Evolutionary conservation across 2,888 invertebrate genomes (phyloP).

Genomic region (Steinernema carpocapsae): DNA sequence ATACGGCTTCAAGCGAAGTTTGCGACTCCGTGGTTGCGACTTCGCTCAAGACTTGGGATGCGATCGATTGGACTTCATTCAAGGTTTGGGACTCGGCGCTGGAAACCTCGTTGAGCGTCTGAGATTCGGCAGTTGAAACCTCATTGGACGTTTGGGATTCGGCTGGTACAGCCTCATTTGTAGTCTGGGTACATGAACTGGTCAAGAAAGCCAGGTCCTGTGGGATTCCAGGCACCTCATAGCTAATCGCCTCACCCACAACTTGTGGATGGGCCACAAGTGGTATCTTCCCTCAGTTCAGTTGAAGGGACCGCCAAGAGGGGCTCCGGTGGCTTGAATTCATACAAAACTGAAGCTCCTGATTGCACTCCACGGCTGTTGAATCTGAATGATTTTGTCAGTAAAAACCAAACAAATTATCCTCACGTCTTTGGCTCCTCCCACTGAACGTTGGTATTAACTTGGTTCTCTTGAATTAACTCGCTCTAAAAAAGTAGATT

Average conservation of each 20-base stretch:
- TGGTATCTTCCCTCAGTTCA: neutral
- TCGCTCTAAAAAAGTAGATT: neutral
- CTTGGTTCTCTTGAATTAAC: neutral
- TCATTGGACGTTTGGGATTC: neutral
- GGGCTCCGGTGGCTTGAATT: neutral
- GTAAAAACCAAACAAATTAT: neutral
- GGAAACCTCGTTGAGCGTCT: neutral
- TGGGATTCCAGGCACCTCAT: neutral
- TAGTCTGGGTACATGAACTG: neutral
- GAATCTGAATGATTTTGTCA: neutral
- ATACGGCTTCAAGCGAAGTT: too few species aligned
- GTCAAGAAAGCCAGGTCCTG: slow-evolving; percentile 2
- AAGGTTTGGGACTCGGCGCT: too few species aligned
- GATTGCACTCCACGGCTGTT: neutral
- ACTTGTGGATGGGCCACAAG: neutral
- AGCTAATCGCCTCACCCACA: neutral
- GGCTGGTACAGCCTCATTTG: neutral
- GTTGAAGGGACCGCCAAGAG: neutral
- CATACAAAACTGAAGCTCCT: slow-evolving; percentile 7
- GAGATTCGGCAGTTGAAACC: neutral
- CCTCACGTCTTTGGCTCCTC: slow-evolving; percentile 6
- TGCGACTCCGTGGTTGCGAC: too few species aligned
- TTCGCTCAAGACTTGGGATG: too few species aligned
- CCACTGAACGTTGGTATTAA: neutral
- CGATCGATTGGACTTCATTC: too few species aligned